A percentile compares a stretch with the other conserved stretches of the same genome.
Evolutionary conservation across 1,140 invertebrate genomes (phyloP).

Genomic region (Coenobita brevimanus): DNA sequence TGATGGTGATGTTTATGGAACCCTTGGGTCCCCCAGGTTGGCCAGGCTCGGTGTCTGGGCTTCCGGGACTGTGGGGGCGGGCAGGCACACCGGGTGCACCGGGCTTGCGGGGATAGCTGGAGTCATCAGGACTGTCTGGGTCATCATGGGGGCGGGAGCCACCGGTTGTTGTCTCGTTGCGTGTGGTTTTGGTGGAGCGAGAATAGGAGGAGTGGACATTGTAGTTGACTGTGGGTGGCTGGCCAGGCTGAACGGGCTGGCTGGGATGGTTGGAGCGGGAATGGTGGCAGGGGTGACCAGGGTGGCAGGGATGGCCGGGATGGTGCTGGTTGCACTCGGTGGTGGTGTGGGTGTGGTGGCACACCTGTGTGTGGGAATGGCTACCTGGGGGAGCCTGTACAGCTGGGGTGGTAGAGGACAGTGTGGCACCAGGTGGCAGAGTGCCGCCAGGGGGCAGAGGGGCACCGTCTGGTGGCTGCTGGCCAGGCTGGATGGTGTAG

Average conservation of each 20-base stretch:
- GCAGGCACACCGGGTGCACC: conserved; percentile 20
- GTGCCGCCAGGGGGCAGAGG: conserved; percentile 57
- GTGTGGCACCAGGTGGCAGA: background rate
- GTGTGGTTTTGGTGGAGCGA: conserved; percentile 18
- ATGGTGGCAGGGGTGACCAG: conserved; percentile 9
- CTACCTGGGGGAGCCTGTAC: background rate
- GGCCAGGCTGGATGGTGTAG: conserved; percentile 69
- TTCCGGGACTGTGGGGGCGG: conserved; percentile 44
- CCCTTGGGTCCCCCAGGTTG: conserved; percentile 48
- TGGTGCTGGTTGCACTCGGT: conserved; percentile 3
- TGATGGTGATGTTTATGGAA: conserved; percentile 63
- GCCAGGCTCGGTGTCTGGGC: conserved; percentile 53
- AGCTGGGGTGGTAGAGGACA: conserved; percentile 39
- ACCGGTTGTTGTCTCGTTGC: conserved; percentile 33
- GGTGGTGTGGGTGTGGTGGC: conserved; percentile 34
- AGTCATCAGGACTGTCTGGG: conserved; percentile 18
- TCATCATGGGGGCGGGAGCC: background rate
- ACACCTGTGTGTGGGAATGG: conserved; percentile 19
- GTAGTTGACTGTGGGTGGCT: conserved; percentile 30
- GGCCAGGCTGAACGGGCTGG: conserved; percentile 29
- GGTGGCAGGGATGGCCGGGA: conserved; percentile 5
- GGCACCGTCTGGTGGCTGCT: conserved; percentile 65
- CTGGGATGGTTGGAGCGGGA: background rate
- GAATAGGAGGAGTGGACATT: conserved; percentile 30
- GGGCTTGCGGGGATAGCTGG: conserved; percentile 29